Conservation (phyloP, 2,797 vertebrate genomes). For the Peromyscus nudipes region DNA sequence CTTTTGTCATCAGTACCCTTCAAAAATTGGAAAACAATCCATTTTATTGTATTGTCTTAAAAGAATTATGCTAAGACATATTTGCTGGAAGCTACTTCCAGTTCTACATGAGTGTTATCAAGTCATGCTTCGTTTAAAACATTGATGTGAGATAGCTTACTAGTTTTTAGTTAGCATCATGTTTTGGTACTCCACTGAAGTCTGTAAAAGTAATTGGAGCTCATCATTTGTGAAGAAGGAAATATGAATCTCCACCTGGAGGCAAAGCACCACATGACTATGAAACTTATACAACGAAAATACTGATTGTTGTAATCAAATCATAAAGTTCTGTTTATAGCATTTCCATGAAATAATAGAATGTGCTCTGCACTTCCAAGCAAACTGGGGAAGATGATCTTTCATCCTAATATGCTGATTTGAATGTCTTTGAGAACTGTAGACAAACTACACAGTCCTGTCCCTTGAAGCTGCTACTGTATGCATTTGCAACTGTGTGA, state of each 20-base stretch:
- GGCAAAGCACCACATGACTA: neutral
- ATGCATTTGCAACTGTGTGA: neutral
- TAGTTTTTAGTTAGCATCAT: neutral
- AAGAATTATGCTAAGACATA: constrained; percentile 48
- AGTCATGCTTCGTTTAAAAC: neutral
- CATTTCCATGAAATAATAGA: neutral
- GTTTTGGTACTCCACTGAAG: neutral
- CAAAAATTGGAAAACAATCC: constrained; percentile 72
- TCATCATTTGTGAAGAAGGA: neutral
- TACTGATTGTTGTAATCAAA: neutral
- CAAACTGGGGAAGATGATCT: neutral
- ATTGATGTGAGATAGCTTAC: neutral
- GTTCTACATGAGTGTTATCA: neutral
- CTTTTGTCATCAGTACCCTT: constrained; percentile 78
- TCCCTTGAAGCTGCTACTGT: neutral
- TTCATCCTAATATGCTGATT: neutral
- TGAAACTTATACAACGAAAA: constrained; percentile 32
- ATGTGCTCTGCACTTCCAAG: neutral
- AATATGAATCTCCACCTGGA: neutral
- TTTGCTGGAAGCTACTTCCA: neutral
- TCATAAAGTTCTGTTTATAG: neutral
- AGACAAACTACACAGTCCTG: neutral
- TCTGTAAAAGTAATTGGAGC: neutral
- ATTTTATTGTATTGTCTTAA: constrained; percentile 71
- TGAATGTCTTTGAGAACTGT: neutral